Evolutionary conservation across 2,888 invertebrate genomes (phyloP).

Genomic region (Pristionchus fissidentatus): DNA sequence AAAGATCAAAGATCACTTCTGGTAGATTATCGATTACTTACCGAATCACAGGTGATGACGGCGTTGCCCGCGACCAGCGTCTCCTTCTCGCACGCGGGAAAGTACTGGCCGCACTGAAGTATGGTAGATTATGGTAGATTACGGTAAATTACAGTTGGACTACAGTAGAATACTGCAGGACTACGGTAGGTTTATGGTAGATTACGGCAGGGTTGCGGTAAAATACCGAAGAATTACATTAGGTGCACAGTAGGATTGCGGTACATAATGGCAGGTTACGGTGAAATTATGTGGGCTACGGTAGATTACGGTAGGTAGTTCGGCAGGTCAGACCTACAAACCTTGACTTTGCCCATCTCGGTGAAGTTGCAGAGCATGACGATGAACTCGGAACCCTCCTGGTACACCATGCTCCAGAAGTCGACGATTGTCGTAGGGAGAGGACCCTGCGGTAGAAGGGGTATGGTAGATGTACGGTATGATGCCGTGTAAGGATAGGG

Average conservation of each 20-base stretch:
- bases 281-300: background rate
- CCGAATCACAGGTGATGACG: background rate
- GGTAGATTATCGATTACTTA: background rate
- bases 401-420: slow-evolving; percentile 42
- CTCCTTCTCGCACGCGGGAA: slow-evolving; percentile 29
- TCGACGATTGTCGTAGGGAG: slow-evolving; percentile 18
- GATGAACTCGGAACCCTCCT: slow-evolving; percentile 38
- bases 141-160: too few relatives aligned
- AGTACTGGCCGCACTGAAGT: slow-evolving; percentile 41
- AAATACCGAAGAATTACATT: background rate
- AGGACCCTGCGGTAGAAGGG: slow-evolving; percentile 32
- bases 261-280: background rate
- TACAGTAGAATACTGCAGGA: too few relatives aligned
- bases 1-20: slow-evolving; percentile 12
- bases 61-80: slow-evolving; percentile 19
- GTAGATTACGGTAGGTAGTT: too few relatives aligned
- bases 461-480: background rate
- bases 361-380: slow-evolving; percentile 44
- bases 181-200: too few relatives aligned
- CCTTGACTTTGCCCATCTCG: slow-evolving; percentile 45
- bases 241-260: background rate
- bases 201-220: too few relatives aligned
- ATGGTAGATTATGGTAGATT: background rate
- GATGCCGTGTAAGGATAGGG: too few relatives aligned
- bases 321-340: background rate